Percentiles rank a stretch among this genome's conserved stretches.
These are phyloP conservation scores for Corydoras sp. DNA, from an alignment of 2,113 vertebrate species.

Conservation along the genomic window DNA sequence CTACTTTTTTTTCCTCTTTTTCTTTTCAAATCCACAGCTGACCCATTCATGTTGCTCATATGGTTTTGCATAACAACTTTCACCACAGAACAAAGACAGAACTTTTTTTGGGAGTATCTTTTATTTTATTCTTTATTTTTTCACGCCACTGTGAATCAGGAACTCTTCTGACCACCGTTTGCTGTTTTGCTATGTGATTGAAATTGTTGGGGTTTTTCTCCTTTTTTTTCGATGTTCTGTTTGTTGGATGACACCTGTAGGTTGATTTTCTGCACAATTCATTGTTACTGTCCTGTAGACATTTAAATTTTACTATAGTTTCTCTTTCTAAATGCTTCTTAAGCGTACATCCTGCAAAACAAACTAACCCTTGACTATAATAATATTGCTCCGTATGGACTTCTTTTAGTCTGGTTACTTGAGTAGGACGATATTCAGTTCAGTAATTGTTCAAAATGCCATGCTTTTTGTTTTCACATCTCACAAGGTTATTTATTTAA, in stretches of 20 bases:
- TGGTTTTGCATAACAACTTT: constrained; percentile 34
- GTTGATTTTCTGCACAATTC: constrained; percentile 18
- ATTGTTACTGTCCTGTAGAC: constrained; percentile 17
- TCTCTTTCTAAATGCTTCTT: neutral
- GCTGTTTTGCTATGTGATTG: constrained; percentile 56
- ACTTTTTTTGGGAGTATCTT: constrained; percentile 34
- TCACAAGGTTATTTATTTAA: constrained; percentile 44
- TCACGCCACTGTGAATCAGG: constrained; percentile 36
- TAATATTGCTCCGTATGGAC: constrained; percentile 6
- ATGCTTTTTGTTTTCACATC: constrained; percentile 18
- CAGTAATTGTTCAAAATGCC: neutral
- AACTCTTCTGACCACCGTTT: constrained; percentile 53
- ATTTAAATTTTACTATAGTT: neutral
- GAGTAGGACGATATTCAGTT: neutral
- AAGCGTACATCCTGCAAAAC: constrained; percentile 11
- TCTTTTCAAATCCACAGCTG: too few relatives aligned
- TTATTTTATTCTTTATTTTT: constrained; percentile 22
- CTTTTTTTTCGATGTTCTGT: neutral
- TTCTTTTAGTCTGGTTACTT: neutral
- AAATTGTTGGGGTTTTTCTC: constrained; percentile 33
- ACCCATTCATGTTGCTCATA: constrained; percentile 9
- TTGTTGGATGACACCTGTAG: constrained; percentile 35
- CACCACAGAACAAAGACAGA: constrained; percentile 60
- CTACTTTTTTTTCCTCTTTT: neutral
- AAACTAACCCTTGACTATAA: constrained; percentile 23